Conservation (phyloP, 2,113 vertebrate genomes). For the Zosterops hypoxanthus region DNA sequence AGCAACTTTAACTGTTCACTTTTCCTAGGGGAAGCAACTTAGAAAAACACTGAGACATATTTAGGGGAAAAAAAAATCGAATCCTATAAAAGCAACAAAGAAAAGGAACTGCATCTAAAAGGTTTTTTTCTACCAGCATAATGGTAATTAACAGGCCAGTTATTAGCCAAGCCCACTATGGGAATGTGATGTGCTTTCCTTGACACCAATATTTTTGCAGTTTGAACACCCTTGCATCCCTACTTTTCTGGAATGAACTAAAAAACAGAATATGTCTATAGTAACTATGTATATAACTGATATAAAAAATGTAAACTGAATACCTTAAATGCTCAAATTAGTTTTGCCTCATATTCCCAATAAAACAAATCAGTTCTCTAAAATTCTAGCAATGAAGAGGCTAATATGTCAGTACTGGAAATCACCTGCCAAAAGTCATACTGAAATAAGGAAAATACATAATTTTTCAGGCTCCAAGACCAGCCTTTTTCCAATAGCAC, state of each 20-base stretch:
- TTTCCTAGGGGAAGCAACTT: not conserved
- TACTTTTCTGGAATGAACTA: not conserved
- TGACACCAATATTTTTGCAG: not conserved
- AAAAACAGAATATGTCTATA: not conserved
- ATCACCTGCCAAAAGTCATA: not conserved
- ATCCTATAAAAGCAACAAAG: not conserved
- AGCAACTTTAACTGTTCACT: not conserved
- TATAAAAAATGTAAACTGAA: not conserved
- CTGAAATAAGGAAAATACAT: not conserved
- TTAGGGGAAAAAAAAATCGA: not conserved
- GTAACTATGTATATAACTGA: not conserved
- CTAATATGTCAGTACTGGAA: not conserved
- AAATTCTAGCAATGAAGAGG: not conserved
- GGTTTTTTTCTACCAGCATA: not conserved
- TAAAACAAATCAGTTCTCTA: not conserved
- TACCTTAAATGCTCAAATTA: not conserved
- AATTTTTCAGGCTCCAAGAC: not conserved
- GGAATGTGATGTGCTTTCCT: not conserved
- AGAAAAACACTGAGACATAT: not conserved
- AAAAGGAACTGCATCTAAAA: not conserved
- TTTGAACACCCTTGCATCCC: not conserved
- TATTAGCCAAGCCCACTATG: not conserved
- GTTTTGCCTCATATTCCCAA: not conserved
- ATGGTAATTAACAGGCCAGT: not conserved
- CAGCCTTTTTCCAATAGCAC: not conserved